These are phyloP conservation scores for Mohoua ochrocephala DNA, from an alignment of 2,113 vertebrate species.

Conservation along the genomic window DNA sequence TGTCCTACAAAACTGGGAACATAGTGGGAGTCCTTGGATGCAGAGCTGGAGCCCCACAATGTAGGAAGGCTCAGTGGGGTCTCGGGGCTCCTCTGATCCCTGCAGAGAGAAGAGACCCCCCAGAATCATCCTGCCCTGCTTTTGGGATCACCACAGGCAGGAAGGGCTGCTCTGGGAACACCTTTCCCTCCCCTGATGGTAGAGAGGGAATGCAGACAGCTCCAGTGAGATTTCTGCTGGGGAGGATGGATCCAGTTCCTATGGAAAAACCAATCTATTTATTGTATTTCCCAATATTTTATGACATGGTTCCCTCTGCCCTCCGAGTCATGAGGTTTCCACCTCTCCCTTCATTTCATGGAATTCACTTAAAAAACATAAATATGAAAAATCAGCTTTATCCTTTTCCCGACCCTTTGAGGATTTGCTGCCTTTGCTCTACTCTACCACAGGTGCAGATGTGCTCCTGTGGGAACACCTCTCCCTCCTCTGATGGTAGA, in stretches of 20 bases:
- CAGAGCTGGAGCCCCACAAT: not conserved
- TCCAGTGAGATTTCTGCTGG: not conserved
- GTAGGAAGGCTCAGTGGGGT: not conserved
- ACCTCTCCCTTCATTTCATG: not conserved
- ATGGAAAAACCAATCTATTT: not conserved
- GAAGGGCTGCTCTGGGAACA: not conserved
- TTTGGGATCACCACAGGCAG: not conserved
- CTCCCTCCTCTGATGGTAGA: not conserved
- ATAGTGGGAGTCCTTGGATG: not conserved
- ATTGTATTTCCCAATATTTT: not conserved
- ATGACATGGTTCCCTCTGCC: not conserved
- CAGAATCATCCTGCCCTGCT: not conserved
- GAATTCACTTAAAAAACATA: not conserved
- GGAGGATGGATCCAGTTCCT: not conserved
- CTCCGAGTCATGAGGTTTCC: not conserved
- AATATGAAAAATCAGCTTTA: rapidly evolving
- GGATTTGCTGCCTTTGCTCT: not conserved
- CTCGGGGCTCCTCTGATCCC: not conserved
- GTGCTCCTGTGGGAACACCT: not conserved
- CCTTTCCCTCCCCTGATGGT: not conserved
- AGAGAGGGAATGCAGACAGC: not conserved
- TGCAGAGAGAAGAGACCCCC: not conserved
- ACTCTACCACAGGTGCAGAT: not conserved
- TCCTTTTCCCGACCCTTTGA: not conserved
- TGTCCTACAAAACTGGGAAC: not conserved